Base-by-base conservation (phyloP, 2,113 vertebrate genomes). In the Saiga tatarica region DNA sequence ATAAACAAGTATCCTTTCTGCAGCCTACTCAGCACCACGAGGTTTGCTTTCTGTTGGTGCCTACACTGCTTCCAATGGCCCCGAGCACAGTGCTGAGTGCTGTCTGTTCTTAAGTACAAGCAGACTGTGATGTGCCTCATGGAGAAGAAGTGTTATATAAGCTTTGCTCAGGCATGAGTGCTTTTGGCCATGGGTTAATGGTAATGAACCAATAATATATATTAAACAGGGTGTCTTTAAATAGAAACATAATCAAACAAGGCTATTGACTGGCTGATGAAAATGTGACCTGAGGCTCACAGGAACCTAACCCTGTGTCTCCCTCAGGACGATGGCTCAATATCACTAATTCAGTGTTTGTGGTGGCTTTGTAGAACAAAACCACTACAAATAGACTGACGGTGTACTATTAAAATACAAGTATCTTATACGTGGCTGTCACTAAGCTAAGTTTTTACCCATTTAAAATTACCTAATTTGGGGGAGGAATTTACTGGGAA, bases 211-310 rank as follows among this genome's bases (percentile, higher is more conserved):
- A 93, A 39, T 4, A 76, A 53, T 23, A 55, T 8, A 64, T 53
- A 88, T 83, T 84, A 95, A 95, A 62, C 26, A 60, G 85, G 12
- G 33, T 45, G 50, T 67, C 67, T 82, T 96, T 74, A 64, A 84
- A 74, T 11, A 83, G 33, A 96, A 93, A 83, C 42, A 53, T 8
- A 90, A 62, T 87, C 60, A 82, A 96, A 87, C 59, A 91, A 94
- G n/a, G 17, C 21, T 91, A 85, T 1, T 57, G n/a, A 92, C 1
- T 45, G 25, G 25, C 10, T 90, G 50, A 91, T 21, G 36, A 82
- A 91, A 95, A 96, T 21, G 15, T 42, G n/a, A 81, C 17, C n/a
- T 42, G 16, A 86, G 71, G 33, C 7, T 94, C 64, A 25, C 15
- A 74, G 81, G 13, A 87, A 76, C 8, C 9, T 67, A 71, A 89